Evolutionary conservation across 1,140 invertebrate species (phyloP).

Genomic region (Megalonaias nervosa): DNA sequence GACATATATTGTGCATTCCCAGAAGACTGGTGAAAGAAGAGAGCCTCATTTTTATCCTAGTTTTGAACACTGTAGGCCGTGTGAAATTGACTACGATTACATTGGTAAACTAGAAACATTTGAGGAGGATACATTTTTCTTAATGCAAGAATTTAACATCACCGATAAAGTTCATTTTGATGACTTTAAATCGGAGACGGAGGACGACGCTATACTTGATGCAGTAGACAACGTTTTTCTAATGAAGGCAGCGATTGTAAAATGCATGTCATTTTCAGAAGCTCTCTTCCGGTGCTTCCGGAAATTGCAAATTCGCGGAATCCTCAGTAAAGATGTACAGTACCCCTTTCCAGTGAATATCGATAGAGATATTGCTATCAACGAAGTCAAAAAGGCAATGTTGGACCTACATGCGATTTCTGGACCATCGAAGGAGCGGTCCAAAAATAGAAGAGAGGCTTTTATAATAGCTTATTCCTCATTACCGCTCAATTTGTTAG

Average conservation of each 20-base stretch:
- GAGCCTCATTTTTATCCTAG: slow-evolving; percentile 58
- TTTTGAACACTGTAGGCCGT: slow-evolving; percentile 54
- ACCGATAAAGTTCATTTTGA: slow-evolving; percentile 18
- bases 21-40: slow-evolving; percentile 42
- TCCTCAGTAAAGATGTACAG: slow-evolving; percentile 29
- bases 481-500: neutral
- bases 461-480: slow-evolving; percentile 2
- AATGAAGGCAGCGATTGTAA: slow-evolving; percentile 12
- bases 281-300: slow-evolving; percentile 32
- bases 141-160: slow-evolving; percentile 32
- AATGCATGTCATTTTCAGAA: slow-evolving; percentile 40
- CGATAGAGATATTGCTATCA: neutral
- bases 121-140: slow-evolving; percentile 33
- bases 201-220: slow-evolving; percentile 40
- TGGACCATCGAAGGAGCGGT: neutral
- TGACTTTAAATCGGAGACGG: slow-evolving; percentile 21
- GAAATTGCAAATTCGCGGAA: slow-evolving; percentile 46
- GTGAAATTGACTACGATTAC: slow-evolving; percentile 42
- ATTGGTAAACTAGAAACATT: slow-evolving; percentile 53
- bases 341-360: slow-evolving; percentile 21
- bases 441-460: slow-evolving; percentile 17
- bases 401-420: neutral
- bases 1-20: slow-evolving; percentile 54
- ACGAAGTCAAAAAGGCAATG: slow-evolving; percentile 1
- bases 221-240: slow-evolving; percentile 32